Conservation (phyloP, 2,888 invertebrate genomes). For the Lasius platythorax region DNA sequence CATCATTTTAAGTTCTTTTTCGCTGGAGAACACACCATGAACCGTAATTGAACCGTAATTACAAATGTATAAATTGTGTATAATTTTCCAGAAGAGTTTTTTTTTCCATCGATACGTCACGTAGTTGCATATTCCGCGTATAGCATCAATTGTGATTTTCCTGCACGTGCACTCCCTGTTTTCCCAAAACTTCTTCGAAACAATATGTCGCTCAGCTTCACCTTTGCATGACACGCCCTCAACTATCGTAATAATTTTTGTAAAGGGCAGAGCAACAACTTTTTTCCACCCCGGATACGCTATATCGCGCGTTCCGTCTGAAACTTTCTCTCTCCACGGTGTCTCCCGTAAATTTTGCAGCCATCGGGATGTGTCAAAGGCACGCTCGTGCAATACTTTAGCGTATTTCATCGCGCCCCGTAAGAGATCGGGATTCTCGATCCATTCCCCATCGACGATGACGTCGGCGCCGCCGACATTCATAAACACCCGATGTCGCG, state of each 20-base stretch:
- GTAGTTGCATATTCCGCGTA: not conserved
- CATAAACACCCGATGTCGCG: conserved; percentile 71
- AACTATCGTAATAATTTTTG: conserved; percentile 48
- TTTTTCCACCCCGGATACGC: not conserved
- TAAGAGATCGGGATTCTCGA: conserved; percentile 68
- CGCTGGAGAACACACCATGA: not conserved
- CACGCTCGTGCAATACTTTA: conserved; percentile 36
- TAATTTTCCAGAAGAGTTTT: not conserved
- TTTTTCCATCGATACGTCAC: not conserved
- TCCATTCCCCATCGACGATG: conserved; percentile 52
- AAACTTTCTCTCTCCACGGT: conserved; percentile 37
- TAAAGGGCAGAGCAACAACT: conserved; percentile 21
- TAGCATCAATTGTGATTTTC: not conserved
- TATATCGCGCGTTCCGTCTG: not conserved
- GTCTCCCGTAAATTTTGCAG: conserved; percentile 38
- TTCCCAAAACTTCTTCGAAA: not conserved
- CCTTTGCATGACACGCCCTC: not conserved
- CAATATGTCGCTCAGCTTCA: conserved; percentile 4
- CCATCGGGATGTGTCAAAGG: conserved; percentile 38
- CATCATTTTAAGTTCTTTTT: not conserved
- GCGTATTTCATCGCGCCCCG: conserved; percentile 49
- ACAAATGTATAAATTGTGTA: not conserved
- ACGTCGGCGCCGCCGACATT: conserved; percentile 48
- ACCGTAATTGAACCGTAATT: not conserved
- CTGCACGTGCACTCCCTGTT: not conserved